These are phyloP conservation scores for Rallus crepitans DNA, from an alignment of 2,797 vertebrate genomes.

Conservation along the genomic window DNA sequence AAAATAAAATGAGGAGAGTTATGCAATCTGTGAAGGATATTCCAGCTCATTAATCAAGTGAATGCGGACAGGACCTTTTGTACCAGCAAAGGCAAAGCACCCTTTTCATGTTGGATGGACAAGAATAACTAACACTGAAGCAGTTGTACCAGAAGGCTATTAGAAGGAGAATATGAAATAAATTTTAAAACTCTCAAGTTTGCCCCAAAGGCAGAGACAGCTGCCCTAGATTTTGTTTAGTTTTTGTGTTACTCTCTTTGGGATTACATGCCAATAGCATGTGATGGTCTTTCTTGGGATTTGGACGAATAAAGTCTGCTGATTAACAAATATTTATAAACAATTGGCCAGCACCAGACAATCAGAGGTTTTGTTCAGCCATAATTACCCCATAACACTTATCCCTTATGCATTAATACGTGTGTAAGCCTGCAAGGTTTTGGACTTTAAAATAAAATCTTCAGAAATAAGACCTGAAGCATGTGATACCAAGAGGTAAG, in stretches of 20 bases:
- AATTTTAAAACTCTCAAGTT: neutral
- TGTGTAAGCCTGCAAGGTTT: slow-evolving; percentile 34
- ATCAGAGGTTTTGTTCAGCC: slow-evolving; percentile 63
- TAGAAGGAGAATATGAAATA: neutral
- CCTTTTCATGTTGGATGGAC: neutral
- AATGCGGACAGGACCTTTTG: slow-evolving; percentile 7
- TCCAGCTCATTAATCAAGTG: slow-evolving; percentile 44
- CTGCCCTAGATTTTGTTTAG: slow-evolving; percentile 26
- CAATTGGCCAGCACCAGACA: slow-evolving; percentile 48
- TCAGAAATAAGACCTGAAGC: slow-evolving; percentile 58
- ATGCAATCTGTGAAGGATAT: slow-evolving; percentile 54
- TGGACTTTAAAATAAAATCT: slow-evolving; percentile 49
- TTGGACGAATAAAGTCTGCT: slow-evolving; percentile 22
- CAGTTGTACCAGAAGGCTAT: neutral
- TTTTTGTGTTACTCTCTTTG: slow-evolving; percentile 1
- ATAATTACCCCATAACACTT: slow-evolving; percentile 46
- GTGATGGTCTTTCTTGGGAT: slow-evolving; percentile 63
- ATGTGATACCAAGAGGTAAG: slow-evolving; percentile 66
- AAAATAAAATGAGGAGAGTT: slow-evolving; percentile 46
- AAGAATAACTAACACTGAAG: neutral
- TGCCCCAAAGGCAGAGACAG: neutral
- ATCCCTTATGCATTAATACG: slow-evolving; percentile 18
- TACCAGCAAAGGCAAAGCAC: slow-evolving; percentile 16
- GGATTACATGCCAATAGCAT: slow-evolving; percentile 51
- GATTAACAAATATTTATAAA: slow-evolving; percentile 67